Evolutionary conservation across 2,888 invertebrate species (phyloP), one percentile per base, ranked within the genome.

Genomic region (Andricus curvator): DNA sequence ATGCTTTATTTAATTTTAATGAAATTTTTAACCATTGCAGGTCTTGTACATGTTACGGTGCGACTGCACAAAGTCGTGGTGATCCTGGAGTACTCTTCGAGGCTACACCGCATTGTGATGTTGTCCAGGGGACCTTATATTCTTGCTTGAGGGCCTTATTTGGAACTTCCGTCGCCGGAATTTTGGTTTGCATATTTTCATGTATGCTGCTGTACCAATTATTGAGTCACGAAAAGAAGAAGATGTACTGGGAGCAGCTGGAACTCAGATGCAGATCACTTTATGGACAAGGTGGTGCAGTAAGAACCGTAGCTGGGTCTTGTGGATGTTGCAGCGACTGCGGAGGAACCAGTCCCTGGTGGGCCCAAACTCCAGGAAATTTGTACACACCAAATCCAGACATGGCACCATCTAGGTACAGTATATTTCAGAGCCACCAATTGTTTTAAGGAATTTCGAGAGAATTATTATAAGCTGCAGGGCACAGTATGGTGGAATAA

Each of bases 221-320:
- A 83, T 93, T 97, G 78, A 97, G 97, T 86, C 98, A 98, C 90
- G 98, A 98, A 93, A 96, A 97, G 84, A 98, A 98, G 94, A 98
- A 98, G 93, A 97, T 97, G 96, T 98, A 98, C 92, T 98, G 98
- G 98, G 97, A 97, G 88, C 97, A 98, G 93, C 90, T 98, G 92
- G 98, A 98, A 91, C 93, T 97, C 78, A 94, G 92, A 80, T 97
- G 98, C 91, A 94, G 97, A 83, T 96, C 97, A 1, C 92, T 98
- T 81, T 97, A 97, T 88, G 94, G 95, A 65, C 94, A 95, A 87
- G 94, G 94, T 87, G 86, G 93, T 86, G 85, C 93, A 90, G 86
- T 93, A 90, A 86, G 94, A 66, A 91, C 92, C 74, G 92, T 92
- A 41, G 89, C 92, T 81, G 92, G 92, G 60, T 90, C 92, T 80